phyloP scores from a whole-genome alignment of 2,888 invertebrate species.

The Notodonta dromedarius region DNA sequence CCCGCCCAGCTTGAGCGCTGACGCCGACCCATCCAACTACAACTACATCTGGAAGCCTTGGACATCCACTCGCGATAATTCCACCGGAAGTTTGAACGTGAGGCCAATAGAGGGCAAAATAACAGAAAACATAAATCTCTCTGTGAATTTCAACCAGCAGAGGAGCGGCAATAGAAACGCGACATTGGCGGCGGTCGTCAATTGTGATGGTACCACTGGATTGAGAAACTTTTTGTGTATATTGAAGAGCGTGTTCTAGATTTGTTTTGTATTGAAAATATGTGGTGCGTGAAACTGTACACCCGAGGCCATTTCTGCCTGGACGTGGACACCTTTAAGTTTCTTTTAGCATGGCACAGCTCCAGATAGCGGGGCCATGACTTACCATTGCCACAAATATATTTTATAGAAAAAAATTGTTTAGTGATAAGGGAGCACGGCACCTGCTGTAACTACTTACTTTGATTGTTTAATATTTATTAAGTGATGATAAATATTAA shows the following conservation, averaged over 20 bases:
- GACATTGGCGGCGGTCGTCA: slow-evolving; percentile 50
- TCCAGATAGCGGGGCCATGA: no score
- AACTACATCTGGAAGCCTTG: slow-evolving; percentile 90
- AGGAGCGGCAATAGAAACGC: slow-evolving; percentile 37
- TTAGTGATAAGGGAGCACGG: neutral
- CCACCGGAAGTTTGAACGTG: slow-evolving; percentile 14
- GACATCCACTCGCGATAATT: slow-evolving; percentile 46
- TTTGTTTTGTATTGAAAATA: slow-evolving; percentile 8
- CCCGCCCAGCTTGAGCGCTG: slow-evolving; percentile 72
- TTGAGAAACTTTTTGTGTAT: slow-evolving; percentile 73
- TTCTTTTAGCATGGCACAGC: neutral
- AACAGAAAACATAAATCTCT: slow-evolving; percentile 41
- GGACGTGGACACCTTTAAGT: slow-evolving; percentile 2
- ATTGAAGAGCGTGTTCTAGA: slow-evolving; percentile 64
- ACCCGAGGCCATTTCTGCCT: neutral
- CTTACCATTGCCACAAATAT: no score
- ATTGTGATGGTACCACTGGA: slow-evolving; percentile 61
- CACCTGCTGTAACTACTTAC: neutral
- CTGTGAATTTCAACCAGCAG: slow-evolving; percentile 42
- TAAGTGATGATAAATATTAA: neutral
- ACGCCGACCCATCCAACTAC: slow-evolving; percentile 88
- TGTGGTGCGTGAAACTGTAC: slow-evolving; percentile 17
- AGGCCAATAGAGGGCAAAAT: slow-evolving; percentile 23
- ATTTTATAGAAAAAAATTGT: no score
- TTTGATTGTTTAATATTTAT: neutral